Evolutionary conservation across 2,797 vertebrate genomes (phyloP).

Genomic region (Falco concolor): DNA sequence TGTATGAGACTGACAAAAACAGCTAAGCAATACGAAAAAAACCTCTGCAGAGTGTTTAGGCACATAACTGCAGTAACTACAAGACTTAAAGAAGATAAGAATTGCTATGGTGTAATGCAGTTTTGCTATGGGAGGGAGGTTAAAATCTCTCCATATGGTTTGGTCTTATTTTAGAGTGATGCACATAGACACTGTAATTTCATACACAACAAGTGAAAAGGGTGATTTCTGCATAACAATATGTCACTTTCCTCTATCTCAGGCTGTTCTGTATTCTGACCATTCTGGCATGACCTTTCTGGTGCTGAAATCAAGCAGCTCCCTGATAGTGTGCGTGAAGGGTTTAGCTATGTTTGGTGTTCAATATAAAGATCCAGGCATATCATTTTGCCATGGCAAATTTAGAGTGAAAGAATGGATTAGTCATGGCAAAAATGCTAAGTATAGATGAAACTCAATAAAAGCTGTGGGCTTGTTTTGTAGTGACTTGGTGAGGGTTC

Average conservation of each 20-base stretch:
- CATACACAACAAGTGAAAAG: neutral
- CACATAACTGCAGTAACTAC: neutral
- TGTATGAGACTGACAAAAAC: neutral
- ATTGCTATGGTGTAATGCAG: neutral
- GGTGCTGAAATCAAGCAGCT: constrained; percentile 23
- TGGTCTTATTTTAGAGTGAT: constrained; percentile 32
- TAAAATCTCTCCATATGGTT: constrained; percentile 32
- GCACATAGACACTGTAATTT: neutral
- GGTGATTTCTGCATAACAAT: constrained; percentile 22
- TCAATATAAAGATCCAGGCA: neutral
- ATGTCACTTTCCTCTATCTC: neutral
- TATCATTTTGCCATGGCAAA: neutral
- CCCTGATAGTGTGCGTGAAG: neutral
- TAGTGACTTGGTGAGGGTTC: neutral
- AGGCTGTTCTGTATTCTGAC: constrained; percentile 13
- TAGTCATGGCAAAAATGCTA: constrained; percentile 41
- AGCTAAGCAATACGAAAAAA: neutral
- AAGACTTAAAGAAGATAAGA: neutral
- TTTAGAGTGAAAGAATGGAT: constrained; percentile 34
- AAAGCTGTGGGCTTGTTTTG: neutral
- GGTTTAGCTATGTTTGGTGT: constrained; percentile 9
- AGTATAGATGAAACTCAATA: neutral
- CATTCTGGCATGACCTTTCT: constrained; percentile 32
- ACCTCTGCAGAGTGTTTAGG: neutral
- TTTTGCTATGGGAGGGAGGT: neutral